Base-by-base conservation (phyloP, 2,888 invertebrate genomes). In the Anthophora plumipes region DNA sequence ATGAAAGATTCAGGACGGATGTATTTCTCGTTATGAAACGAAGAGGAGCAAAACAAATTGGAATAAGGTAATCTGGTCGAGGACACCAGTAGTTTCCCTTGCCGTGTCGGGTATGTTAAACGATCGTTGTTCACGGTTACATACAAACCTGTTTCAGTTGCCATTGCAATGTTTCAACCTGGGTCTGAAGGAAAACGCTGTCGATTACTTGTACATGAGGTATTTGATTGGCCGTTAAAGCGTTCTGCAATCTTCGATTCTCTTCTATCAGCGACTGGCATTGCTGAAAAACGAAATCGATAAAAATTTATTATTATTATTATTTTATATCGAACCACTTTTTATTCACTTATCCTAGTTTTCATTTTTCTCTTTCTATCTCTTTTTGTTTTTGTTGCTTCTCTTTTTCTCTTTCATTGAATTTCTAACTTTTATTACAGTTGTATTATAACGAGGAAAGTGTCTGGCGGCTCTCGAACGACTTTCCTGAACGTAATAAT, bases 161-260 rank as follows among this genome's bases (percentile, higher is more conserved):
- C 96, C 96, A 96, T 90, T 96, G 95, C 80, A 96, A 93, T 17
- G 96, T 96, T 89, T 96, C 95, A 60, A 96, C 95, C 91, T 96
- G 96, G 88, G 95, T 95, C 89, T 96, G 96, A 60, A 96, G 94
- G 41, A 95, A 95, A 83, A 95, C 94, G 89, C 94, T 95, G 94
- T 96, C 95, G 88, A 96, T 90, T 78, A 89, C 94, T 52, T 94
- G 94, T 72, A 93, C 91, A 72, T 94, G 93, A 11, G 93, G 91
- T 69, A 92, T 89, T 75, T 91, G 90, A 85, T 92, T 91, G 66
- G 85, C 86, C 59, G 87, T 69, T 75, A 92, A 80, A 52, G 90
- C 87, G 79, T 89, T 90, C 80, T 91, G 91, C 80, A 94, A 90
- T 86, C 93, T 93, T 81, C 92, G 92, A 89, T 94, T 94, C 82